Percentiles rank a stretch among this genome's conserved stretches.
Conservation (phyloP, 1,140 invertebrate species). For the Pseudomyrmex sp. region DNA sequence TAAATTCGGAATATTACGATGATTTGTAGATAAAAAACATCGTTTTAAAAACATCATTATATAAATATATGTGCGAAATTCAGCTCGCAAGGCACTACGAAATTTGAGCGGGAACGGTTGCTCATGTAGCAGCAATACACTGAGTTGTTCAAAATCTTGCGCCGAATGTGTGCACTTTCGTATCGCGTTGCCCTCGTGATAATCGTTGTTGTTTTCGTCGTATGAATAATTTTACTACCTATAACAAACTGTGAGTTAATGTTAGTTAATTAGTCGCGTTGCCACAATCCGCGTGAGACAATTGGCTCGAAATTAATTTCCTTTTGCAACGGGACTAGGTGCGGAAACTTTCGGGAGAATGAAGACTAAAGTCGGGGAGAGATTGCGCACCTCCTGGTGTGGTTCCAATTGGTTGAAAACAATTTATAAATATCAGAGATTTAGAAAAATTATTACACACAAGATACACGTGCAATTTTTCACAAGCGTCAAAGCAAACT, state of each 20-base stretch:
- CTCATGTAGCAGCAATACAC: not conserved
- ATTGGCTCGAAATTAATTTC: not conserved
- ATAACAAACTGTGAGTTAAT: slow-evolving; percentile 1
- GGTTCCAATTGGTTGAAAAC: too few relatives aligned
- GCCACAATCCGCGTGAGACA: slow-evolving; percentile 2
- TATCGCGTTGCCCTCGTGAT: not conserved
- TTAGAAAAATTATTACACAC: not conserved
- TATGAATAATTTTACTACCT: slow-evolving; percentile 23
- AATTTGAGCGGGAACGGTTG: not conserved
- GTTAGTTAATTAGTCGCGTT: slow-evolving; percentile 3
- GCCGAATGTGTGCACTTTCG: not conserved
- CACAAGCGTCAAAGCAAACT: slow-evolving; percentile 1
- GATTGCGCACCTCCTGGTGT: too few relatives aligned
- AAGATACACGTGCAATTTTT: not conserved
- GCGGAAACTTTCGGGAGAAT: too few relatives aligned
- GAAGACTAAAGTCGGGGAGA: too few relatives aligned
- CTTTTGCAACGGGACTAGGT: not conserved
- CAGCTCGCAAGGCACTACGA: not conserved
- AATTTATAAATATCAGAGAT: not conserved
- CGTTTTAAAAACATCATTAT: too few relatives aligned
- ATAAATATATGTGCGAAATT: not conserved
- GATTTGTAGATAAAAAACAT: too few relatives aligned
- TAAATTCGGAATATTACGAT: too few relatives aligned
- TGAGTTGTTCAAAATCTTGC: slow-evolving; percentile 13
- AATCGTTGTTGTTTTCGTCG: slow-evolving; percentile 11